phyloP scores from a whole-genome alignment of 2,888 invertebrate genomes.

The Dasysyrphus albostriatus region DNA sequence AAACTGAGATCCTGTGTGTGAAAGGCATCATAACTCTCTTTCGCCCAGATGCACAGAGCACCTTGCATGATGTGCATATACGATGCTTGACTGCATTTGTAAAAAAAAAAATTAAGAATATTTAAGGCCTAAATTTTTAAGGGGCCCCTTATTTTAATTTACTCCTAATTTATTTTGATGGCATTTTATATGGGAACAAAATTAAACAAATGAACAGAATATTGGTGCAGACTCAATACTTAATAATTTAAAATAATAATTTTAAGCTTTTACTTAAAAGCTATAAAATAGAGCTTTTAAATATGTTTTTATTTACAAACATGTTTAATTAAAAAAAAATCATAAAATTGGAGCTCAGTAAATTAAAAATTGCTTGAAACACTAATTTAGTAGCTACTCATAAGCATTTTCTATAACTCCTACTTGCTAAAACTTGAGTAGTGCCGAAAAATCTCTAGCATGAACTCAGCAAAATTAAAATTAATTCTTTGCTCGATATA shows the following conservation, averaged over 20 bases:
- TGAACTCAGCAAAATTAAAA: neutral
- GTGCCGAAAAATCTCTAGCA: neutral
- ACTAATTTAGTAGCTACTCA: neutral
- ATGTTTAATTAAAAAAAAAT: too few species aligned
- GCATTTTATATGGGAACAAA: too few species aligned
- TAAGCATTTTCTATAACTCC: neutral
- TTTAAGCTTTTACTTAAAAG: too few species aligned
- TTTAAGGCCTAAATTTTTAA: neutral
- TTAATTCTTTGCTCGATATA: too few species aligned
- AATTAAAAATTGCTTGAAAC: too few species aligned
- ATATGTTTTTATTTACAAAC: too few species aligned
- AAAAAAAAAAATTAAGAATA: neutral
- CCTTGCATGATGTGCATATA: slow-evolving; percentile 44
- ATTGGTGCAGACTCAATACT: too few species aligned
- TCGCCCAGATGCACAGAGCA: slow-evolving; percentile 74
- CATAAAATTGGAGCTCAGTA: too few species aligned
- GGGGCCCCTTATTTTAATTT: neutral
- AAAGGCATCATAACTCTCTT: slow-evolving; percentile 76
- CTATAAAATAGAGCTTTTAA: too few species aligned
- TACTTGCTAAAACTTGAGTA: neutral
- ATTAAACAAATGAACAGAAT: too few species aligned
- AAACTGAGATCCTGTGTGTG: slow-evolving; percentile 76
- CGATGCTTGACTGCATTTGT: slow-evolving; percentile 7
- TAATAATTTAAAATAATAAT: too few species aligned
- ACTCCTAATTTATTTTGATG: too few species aligned